Evolutionary conservation across 2,113 vertebrate genomes (phyloP), one percentile per base, ranked within the genome.

Genomic region (Electrona antarctica): DNA sequence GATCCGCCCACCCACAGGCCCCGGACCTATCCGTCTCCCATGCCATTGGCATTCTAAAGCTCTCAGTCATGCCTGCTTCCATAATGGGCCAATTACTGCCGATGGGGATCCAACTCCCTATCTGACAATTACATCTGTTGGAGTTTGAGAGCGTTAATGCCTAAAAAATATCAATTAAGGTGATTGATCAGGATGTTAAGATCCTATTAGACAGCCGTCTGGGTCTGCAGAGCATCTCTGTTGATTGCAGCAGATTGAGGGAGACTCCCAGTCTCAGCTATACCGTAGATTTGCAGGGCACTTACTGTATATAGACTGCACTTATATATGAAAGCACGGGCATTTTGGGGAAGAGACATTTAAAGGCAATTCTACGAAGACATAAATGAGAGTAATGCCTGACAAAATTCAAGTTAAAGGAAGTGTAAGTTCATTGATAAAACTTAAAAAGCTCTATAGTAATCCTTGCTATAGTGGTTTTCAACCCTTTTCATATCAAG

Each of bases 81-180:
- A 93, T 93, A 92, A 93, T 87, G 83, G 85, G 76, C 88, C 91
- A 93, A 93, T 93, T 92, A 92, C 92, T 91, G 88, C 87, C 88
- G 73, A 88, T 86, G 88, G 90, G 91, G 87, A 89, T 91, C 82
- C 85, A 76, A 88, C 78, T 91, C 88, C 87, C 89, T 84, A 76
- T 89, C 87, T 90, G 92, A 92, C 91, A 91, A 93, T 94, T 89
- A 93, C 91, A 93, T 93, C 90, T 91, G 89, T 91, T 91, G 84
- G 91, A 88, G 80, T 91, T 87, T 88, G 86, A 91, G 87, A 90
- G 90, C 86, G 85, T 92, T 92, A 93, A 92, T 93, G 91, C 90
- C 87, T 91, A 89, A 92, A 90, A 93, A 92, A 92, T 91, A 92
- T 92, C 88, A 93, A 93, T 93, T 93, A 92, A 92, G 87, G 84